Conservation (phyloP, 2,113 vertebrate genomes). For the Heptranchias perlo region DNA sequence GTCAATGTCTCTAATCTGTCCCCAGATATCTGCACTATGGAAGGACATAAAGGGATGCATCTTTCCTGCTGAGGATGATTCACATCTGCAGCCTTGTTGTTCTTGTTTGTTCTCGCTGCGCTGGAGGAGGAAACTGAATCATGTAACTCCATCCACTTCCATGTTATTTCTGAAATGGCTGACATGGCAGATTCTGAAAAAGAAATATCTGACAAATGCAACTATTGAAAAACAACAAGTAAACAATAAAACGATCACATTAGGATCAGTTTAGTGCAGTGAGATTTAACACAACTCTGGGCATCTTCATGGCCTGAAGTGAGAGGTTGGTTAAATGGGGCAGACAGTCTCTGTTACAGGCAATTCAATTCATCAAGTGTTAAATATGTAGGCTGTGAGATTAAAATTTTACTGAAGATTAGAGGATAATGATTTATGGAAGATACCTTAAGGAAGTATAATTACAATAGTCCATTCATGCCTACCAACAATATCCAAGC, state of each 20-base stretch:
- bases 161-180: conserved; percentile 42
- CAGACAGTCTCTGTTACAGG: not conserved
- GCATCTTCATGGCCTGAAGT: not conserved
- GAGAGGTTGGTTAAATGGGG: not conserved
- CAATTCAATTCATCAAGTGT: not conserved
- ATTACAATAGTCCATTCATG: no score
- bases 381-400: not conserved
- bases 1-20: conserved; percentile 46
- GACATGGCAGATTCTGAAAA: conserved; percentile 43
- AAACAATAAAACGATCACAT: not conserved
- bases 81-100: conserved; percentile 39
- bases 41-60: conserved; percentile 42
- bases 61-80: conserved; percentile 44
- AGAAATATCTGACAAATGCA: not conserved
- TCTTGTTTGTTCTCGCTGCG: conserved; percentile 44
- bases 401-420: no score
- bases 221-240: not conserved
- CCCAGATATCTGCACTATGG: conserved; percentile 38
- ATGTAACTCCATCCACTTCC: conserved; percentile 50
- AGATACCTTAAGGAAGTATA: no score
- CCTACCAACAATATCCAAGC: no score
- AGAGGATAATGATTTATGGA: no score
- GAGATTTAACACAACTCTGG: not conserved
- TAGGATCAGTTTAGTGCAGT: not conserved
- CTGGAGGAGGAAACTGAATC: conserved; percentile 48